Percentiles rank a stretch among this genome's conserved stretches.
phyloP scores from a whole-genome alignment of 2,888 invertebrate species.

The Urechis unicinctus region DNA sequence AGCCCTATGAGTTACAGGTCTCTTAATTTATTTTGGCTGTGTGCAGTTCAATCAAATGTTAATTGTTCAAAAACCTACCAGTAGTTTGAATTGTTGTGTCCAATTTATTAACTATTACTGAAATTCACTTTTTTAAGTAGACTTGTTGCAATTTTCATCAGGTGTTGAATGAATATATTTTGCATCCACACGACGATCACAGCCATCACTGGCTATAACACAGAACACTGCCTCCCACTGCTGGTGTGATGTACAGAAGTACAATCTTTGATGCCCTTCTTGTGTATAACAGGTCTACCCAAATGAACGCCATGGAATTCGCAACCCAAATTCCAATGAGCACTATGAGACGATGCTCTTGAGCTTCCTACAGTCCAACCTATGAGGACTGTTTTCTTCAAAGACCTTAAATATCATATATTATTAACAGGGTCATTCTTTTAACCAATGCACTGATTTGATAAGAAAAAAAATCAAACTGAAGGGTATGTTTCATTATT shows the following conservation, averaged over 20 bases:
- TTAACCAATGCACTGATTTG: no score
- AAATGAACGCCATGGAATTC: slow-evolving; percentile 88
- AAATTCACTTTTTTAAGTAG: background rate
- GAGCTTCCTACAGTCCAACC: slow-evolving; percentile 73
- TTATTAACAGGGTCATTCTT: no score
- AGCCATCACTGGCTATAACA: no score
- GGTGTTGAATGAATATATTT: no score
- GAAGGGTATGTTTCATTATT: no score
- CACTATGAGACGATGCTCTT: slow-evolving; percentile 93
- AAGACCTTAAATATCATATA: no score
- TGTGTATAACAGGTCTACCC: slow-evolving; percentile 69
- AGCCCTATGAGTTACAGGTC: slow-evolving; percentile 86
- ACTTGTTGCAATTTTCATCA: background rate
- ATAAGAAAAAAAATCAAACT: no score
- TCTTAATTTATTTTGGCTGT: background rate
- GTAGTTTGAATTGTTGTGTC: background rate
- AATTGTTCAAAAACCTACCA: background rate
- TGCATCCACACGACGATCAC: no score
- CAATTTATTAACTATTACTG: background rate
- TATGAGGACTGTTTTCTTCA: slow-evolving; percentile 32
- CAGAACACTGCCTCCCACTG: no score
- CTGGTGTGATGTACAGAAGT: no score
- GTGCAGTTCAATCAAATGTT: background rate
- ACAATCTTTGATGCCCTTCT: background rate
- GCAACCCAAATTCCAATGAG: slow-evolving; percentile 87